Evolutionary conservation across 2,888 invertebrate species (phyloP).

Genomic region (Cephus runcator): DNA sequence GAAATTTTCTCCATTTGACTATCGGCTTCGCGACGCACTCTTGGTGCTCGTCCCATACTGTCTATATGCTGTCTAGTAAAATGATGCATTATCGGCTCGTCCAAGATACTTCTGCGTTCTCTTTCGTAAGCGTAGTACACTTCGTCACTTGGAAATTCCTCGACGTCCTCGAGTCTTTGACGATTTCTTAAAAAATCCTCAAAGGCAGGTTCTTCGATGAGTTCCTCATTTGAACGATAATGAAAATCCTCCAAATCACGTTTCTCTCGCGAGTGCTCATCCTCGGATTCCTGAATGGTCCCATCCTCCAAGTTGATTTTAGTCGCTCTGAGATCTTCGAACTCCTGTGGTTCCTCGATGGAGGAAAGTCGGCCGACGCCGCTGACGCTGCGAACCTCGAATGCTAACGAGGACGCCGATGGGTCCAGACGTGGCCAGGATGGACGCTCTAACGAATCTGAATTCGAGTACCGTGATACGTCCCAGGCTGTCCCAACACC

Average conservation of each 20-base stretch:
- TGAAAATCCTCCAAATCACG: slow-evolving; percentile 30
- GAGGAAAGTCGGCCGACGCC: slow-evolving; percentile 40
- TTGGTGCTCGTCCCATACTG: slow-evolving; percentile 11
- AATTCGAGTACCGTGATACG: slow-evolving; percentile 39
- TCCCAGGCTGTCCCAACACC: slow-evolving; percentile 55
- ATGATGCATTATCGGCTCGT: slow-evolving; percentile 8
- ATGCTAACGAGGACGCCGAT: slow-evolving; percentile 37
- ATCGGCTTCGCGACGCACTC: slow-evolving; percentile 29
- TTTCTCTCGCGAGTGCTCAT: slow-evolving; percentile 4
- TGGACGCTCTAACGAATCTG: slow-evolving; percentile 32
- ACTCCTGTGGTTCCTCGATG: slow-evolving; percentile 13
- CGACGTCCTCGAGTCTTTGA: slow-evolving; percentile 25
- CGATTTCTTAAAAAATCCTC: slow-evolving; percentile 21
- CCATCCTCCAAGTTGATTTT: not conserved
- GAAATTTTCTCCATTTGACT: slow-evolving; percentile 51
- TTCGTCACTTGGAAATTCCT: slow-evolving; percentile 25
- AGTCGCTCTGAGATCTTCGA: not conserved
- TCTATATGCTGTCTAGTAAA: slow-evolving; percentile 9
- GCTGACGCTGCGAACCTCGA: slow-evolving; percentile 50
- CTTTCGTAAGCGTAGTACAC: slow-evolving; percentile 4
- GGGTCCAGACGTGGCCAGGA: slow-evolving; percentile 45
- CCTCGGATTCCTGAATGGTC: not conserved
- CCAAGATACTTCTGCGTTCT: slow-evolving; percentile 3
- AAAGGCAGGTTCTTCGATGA: slow-evolving; percentile 26
- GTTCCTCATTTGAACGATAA: slow-evolving; percentile 10